Conservation (phyloP, 2,797 vertebrate species). For the Bovichtus diacanthus region DNA sequence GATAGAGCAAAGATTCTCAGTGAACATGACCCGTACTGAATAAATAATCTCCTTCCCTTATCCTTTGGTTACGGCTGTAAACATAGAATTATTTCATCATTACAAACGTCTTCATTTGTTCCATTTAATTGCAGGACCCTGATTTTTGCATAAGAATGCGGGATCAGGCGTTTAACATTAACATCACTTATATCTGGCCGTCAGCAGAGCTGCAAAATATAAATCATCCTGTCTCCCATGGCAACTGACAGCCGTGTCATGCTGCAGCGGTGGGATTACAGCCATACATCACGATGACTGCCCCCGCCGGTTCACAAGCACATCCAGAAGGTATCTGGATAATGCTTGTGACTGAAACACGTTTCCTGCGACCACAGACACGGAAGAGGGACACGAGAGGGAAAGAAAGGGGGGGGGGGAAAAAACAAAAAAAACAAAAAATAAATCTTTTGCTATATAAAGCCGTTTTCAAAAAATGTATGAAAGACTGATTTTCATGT, state of each 20-base stretch:
- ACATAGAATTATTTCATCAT: not conserved
- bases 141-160: slow-evolving; percentile 3
- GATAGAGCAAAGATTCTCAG: not conserved
- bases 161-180: slow-evolving; percentile 54
- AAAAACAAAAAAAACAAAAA: not conserved
- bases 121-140: slow-evolving; percentile 11
- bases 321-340: slow-evolving; percentile 67
- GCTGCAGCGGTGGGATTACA: slow-evolving; percentile 63
- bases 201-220: slow-evolving; percentile 67
- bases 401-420: not conserved
- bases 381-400: slow-evolving; percentile 6
- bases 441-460: too few relatives aligned
- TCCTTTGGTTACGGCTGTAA: not conserved
- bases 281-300: slow-evolving; percentile 80
- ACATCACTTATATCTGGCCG: slow-evolving; percentile 61
- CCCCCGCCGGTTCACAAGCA: slow-evolving; percentile 63
- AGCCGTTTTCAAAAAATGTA: too few relatives aligned
- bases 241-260: slow-evolving; percentile 75
- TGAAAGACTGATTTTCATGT: not conserved
- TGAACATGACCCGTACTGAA: not conserved
- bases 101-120: not conserved
- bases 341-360: slow-evolving; percentile 36
- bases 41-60: not conserved
- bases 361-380: slow-evolving; percentile 24
- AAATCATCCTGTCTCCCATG: slow-evolving; percentile 81